These are phyloP conservation scores for Stegophylla sp. DNA, from an alignment of 2,888 invertebrate genomes.

Conservation along the genomic window DNA sequence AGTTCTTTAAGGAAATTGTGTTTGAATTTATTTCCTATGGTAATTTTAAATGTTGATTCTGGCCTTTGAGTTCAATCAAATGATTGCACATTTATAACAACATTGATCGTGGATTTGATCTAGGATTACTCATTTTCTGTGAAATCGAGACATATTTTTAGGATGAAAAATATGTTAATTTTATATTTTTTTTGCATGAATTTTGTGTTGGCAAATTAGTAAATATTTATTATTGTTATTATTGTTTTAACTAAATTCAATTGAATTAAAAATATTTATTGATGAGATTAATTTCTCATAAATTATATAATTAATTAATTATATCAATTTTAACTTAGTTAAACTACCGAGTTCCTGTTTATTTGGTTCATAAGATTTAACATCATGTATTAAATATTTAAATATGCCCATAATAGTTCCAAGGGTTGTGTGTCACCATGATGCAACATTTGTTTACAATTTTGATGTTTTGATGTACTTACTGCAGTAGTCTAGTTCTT, in stretches of 20 bases:
- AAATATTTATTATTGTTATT: slow-evolving; percentile 24
- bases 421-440: slow-evolving; percentile 56
- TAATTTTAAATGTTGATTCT: slow-evolving; percentile 44
- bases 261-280: background rate
- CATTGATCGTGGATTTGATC: slow-evolving; percentile 34
- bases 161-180: slow-evolving; percentile 37
- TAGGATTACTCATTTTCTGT: slow-evolving; percentile 39
- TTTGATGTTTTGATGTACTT: slow-evolving; percentile 58
- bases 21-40: slow-evolving; percentile 52
- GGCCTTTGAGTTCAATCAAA: slow-evolving; percentile 49
- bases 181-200: slow-evolving; percentile 26
- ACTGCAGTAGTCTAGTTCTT: slow-evolving; percentile 59
- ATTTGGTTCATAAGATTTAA: slow-evolving; percentile 18
- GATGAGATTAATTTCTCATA: slow-evolving; percentile 8
- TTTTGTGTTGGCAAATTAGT: slow-evolving; percentile 48
- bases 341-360: slow-evolving; percentile 28
- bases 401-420: slow-evolving; percentile 48
- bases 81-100: slow-evolving; percentile 55
- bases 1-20: slow-evolving; percentile 47
- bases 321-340: slow-evolving; percentile 28
- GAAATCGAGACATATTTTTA: slow-evolving; percentile 41
- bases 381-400: slow-evolving; percentile 22
- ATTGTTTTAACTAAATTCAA: background rate
- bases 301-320: background rate
- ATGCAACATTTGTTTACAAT: slow-evolving; percentile 56